Percentiles rank a stretch among this genome's conserved stretches.
Evolutionary conservation across 1,140 invertebrate genomes (phyloP).

Genomic region (Drosophila insularis): DNA sequence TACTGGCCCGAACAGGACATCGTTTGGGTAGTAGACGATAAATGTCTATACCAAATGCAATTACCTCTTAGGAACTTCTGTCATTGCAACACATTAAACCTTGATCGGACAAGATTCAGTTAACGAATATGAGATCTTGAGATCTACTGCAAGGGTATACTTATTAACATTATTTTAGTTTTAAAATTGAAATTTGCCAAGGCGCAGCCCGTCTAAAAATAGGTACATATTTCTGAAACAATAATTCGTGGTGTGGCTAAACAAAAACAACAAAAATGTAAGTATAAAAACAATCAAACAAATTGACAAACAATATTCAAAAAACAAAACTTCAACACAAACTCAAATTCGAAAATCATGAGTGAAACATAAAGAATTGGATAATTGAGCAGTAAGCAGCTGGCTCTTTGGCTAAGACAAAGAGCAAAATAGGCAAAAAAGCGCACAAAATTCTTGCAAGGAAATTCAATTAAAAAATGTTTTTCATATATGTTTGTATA

Average conservation of each 20-base stretch:
- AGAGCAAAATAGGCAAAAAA: slow-evolving; percentile 47
- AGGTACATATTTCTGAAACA: slow-evolving; percentile 43
- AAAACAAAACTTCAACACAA: slow-evolving; percentile 37
- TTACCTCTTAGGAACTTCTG: no score
- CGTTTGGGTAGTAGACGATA: no score
- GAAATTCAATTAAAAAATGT: slow-evolving; percentile 40
- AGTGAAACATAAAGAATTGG: slow-evolving; percentile 24
- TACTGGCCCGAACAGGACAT: no score
- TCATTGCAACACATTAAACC: no score
- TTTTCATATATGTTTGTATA: slow-evolving; percentile 3
- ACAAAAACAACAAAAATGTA: slow-evolving; percentile 20
- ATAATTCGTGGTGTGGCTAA: slow-evolving; percentile 70
- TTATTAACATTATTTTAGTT: not conserved
- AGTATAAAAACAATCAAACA: slow-evolving; percentile 36
- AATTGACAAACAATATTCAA: slow-evolving; percentile 22
- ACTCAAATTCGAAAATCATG: slow-evolving; percentile 25
- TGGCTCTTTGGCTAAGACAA: slow-evolving; percentile 32
- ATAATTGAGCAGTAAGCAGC: slow-evolving; percentile 28
- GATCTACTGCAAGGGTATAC: slow-evolving; percentile 1
- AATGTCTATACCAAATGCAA: no score
- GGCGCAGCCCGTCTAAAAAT: slow-evolving; percentile 12
- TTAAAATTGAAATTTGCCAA: not conserved
- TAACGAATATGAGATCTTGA: no score
- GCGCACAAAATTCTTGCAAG: slow-evolving; percentile 55
- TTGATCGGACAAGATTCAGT: no score